Conservation (phyloP, 2,888 invertebrate species). For the Salticus scenicus region DNA sequence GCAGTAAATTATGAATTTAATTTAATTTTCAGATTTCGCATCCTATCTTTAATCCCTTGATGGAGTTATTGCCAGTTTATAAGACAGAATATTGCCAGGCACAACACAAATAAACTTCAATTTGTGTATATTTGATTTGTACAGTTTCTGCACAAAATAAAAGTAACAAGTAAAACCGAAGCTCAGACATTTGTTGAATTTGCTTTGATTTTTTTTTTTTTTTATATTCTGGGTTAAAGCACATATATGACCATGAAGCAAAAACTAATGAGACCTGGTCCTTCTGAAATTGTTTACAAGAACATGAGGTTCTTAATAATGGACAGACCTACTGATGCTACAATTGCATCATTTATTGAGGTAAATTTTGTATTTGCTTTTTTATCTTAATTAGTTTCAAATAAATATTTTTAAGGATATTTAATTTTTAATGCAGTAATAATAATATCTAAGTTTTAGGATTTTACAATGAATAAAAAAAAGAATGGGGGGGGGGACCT, state of each 20-base stretch:
- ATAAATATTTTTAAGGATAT: too few relatives aligned
- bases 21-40: constrained; percentile 39
- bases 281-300: constrained; percentile 97
- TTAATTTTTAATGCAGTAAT: too few relatives aligned
- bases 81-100: constrained; percentile 67
- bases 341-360: constrained; percentile 93
- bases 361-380: constrained; percentile 77
- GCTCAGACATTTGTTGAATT: background rate
- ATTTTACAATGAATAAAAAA: too few relatives aligned
- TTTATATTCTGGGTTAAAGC: background rate
- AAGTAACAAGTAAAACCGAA: too few relatives aligned
- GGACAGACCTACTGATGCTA: constrained; percentile 96
- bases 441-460: too few relatives aligned
- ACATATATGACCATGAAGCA: constrained; percentile 66
- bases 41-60: constrained; percentile 39
- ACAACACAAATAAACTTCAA: constrained; percentile 64
- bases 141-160: background rate
- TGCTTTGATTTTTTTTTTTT: background rate
- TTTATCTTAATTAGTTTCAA: too few relatives aligned
- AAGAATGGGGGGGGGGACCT: too few relatives aligned
- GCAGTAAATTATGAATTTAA: background rate
- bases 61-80: constrained; percentile 54
- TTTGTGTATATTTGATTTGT: background rate
- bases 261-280: constrained; percentile 82
- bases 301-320: constrained; percentile 98